A percentile compares a stretch with the other conserved stretches of the same genome.
Conservation (phyloP, 2,888 invertebrate species). For the Tortrix viridana region DNA sequence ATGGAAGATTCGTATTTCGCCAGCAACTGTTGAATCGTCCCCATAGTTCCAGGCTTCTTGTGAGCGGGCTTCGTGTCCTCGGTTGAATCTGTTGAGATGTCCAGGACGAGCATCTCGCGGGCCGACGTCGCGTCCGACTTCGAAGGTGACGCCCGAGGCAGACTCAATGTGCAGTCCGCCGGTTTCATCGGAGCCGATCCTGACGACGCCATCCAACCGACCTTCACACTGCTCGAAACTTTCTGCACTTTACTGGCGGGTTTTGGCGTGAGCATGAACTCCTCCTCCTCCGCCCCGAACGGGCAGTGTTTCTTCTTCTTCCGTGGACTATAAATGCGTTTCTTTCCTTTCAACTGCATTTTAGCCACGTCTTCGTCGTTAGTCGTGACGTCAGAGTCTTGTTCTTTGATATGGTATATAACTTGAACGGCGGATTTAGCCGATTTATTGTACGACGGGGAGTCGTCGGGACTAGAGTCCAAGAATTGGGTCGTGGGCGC, state of each 20-base stretch:
- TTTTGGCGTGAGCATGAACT: conserved; percentile 59
- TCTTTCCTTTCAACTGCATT: conserved; percentile 49
- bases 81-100: no score
- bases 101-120: no score
- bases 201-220: conserved; percentile 10
- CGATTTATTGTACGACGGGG: conserved; percentile 22
- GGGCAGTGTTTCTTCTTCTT: conserved; percentile 43
- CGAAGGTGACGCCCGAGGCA: no score
- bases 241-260: conserved; percentile 63
- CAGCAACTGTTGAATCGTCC: conserved; percentile 57
- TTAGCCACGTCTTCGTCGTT: conserved; percentile 42
- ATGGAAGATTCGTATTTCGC: conserved; percentile 48
- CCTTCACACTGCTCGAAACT: conserved; percentile 51
- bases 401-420: conserved; percentile 48
- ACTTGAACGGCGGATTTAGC: conserved; percentile 47
- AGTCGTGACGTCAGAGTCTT: conserved; percentile 40
- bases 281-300: conserved; percentile 47
- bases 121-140: no score
- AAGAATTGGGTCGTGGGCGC: conserved; percentile 34
- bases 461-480: conserved; percentile 22
- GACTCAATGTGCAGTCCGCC: no score
- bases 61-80: conserved; percentile 20
- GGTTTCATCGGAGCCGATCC: no score
- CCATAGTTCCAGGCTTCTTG: conserved; percentile 39
- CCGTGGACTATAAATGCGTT: conserved; percentile 58